Evolutionary conservation across 2,888 invertebrate genomes (phyloP), one percentile per base, ranked within the genome.

Genomic region (Cerceris rybyensis): DNA sequence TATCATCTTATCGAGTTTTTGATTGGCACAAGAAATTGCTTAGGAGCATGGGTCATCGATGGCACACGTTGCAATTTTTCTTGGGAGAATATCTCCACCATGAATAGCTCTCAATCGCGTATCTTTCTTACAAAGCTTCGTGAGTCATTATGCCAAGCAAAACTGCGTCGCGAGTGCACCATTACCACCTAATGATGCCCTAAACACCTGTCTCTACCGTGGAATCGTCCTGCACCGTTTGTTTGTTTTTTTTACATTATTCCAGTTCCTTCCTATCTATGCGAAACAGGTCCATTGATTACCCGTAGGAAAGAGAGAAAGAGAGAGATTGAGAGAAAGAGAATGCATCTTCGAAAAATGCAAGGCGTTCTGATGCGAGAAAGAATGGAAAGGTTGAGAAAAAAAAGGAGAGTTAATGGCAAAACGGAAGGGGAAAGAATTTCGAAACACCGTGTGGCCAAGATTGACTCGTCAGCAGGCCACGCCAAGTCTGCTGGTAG

Each of bases 381-480:
- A 50, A 46, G 14, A 60, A 46, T 55, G 55, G 65, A 55, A 16
- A n/a, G 41, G 13, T 16, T 42, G n/a, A 50, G 4, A n/a, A 9
- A 13, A 64, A 41, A n/a, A 16, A 57, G 14, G 17, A 52, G 54
- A 17, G 63, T 61, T 16, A 14, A 28, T 39, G 16, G 41, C 42
- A 41, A 13, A 5, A 50, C 5, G 41, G 43, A 70, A 39, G 64
- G 61, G 42, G 59, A 66, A 76, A 69, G 79, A 83, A 81, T 86
- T 71, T 58, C 69, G 73, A 78, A 78, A 78, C 75, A 77, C 74
- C 77, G 70, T 75, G 72, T 81, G 80, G 75, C 75, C 76, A 72
- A 79, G 86, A 89, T 88, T 88, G 87, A 88, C 88, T 87, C 89
- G 88, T 88, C 88, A 88, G 80, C 77, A 52, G 55, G 70, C 78